Evolutionary conservation across 2,113 vertebrate genomes (phyloP), one percentile per base, ranked within the genome.

Genomic region (Mormyrus lacerda): DNA sequence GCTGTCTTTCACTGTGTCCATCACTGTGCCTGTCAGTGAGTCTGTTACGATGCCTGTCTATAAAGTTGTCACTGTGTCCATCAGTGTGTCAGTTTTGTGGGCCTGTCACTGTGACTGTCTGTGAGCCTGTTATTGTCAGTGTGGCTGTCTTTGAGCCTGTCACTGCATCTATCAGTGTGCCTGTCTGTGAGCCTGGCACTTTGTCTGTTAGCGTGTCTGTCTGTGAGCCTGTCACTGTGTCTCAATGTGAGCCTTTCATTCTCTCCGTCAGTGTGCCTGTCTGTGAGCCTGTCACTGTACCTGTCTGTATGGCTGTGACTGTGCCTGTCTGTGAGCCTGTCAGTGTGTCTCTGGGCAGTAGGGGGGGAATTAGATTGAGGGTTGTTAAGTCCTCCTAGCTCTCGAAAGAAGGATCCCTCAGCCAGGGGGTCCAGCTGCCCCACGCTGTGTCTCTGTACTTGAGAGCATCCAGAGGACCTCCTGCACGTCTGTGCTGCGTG

Each of bases 251-350:
- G 11, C 13, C 79, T 55, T 85, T 88, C 65, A 65, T 42, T 87
- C 42, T 27, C 31, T 61, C 58, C 15, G 8, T 88, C 27, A 35
- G 27, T 84, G 79, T 48, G 47, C 90, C 58, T 89, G 53, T 88
- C 19, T 65, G 87, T 73, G 27, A n/a, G n/a, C 5, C 19, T 44
- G 58, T 58, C 44, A 39, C 47, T 85, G 87, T 61, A 42, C 87
- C 69, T 89, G 89, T 91, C 85, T 55, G 85, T 91, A 27, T 85
- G 79, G 65, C 9, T 89, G 76, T 91, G 90, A 85, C 65, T 85
- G 89, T 88, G 85, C 61, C 58, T 90, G 79, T 85, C 58, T 90
- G 88, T 90, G 88, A 89, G 89, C 88, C 69, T 89, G 39, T 50
- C 35, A 51, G 90, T 87, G 85, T 42, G 19, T 82, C 61, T 65